phyloP scores from a whole-genome alignment of 2,797 vertebrate genomes.

The Gambelia wislizenii region DNA sequence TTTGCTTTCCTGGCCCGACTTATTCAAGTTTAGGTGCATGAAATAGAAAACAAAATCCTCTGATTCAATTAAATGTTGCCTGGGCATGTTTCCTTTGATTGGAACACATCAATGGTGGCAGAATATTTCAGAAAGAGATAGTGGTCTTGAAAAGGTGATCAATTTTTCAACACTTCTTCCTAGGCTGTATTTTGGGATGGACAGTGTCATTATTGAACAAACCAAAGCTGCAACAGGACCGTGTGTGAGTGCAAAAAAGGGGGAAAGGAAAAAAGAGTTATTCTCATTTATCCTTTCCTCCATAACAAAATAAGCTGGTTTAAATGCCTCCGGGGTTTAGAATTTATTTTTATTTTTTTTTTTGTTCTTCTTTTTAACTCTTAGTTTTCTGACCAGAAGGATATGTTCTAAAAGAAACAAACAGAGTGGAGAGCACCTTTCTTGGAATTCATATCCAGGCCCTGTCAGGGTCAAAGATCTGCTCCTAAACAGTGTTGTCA shows the following conservation, averaged over 20 bases:
- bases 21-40: not conserved
- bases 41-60: not conserved
- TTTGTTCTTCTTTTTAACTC: not conserved
- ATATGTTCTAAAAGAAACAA: accelerated
- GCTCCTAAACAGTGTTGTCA: not conserved
- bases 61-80: slow-evolving; percentile 18
- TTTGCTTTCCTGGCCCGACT: not conserved
- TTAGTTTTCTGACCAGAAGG: slow-evolving; percentile 25
- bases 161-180: slow-evolving; percentile 6
- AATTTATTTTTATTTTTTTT: not conserved
- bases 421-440: not conserved
- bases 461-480: not conserved
- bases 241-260: not conserved
- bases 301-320: slow-evolving; percentile 7
- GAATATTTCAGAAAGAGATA: not conserved
- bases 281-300: slow-evolving; percentile 18
- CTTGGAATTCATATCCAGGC: not conserved
- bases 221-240: not conserved
- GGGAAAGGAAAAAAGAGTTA: accelerated
- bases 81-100: slow-evolving; percentile 29
- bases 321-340: slow-evolving; percentile 2
- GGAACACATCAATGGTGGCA: not conserved
- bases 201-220: not conserved
- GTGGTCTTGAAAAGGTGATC: slow-evolving; percentile 6
- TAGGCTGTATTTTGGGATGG: not conserved